Conservation (phyloP, 2,797 vertebrate genomes). For the Urocyon cinereoargenteus region DNA sequence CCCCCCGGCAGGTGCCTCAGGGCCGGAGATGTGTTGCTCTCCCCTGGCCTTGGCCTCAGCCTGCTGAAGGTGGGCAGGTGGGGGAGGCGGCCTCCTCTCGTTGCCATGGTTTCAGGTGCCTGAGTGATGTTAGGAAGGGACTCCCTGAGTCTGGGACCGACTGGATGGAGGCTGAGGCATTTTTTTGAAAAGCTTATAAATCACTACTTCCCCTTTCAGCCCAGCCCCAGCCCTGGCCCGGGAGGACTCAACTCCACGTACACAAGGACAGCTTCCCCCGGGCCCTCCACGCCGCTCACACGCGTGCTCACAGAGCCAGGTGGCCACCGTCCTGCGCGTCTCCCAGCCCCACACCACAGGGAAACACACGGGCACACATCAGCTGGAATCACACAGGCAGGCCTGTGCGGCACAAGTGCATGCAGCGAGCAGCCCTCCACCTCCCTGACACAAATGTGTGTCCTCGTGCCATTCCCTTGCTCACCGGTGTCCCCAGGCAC, state of each 20-base stretch:
- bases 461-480: neutral
- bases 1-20: neutral
- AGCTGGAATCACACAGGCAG: neutral
- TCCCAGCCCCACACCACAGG: neutral
- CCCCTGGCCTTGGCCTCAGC: neutral
- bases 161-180: neutral
- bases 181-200: conserved; percentile 71
- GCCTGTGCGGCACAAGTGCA: neutral
- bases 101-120: conserved; percentile 34
- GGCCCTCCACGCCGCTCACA: neutral
- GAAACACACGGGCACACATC: neutral
- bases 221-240: neutral
- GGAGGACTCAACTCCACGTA: neutral
- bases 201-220: conserved; percentile 57
- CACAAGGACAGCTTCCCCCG: neutral
- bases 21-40: neutral
- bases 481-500: neutral
- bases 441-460: neutral
- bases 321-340: neutral
- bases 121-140: conserved; percentile 40
- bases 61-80: neutral
- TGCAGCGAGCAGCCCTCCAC: neutral
- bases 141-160: neutral
- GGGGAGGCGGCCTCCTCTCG: neutral
- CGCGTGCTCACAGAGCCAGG: neutral